These are phyloP conservation scores for Glossophaga mutica DNA, from an alignment of 2,797 vertebrate species.

Conservation along the genomic window DNA sequence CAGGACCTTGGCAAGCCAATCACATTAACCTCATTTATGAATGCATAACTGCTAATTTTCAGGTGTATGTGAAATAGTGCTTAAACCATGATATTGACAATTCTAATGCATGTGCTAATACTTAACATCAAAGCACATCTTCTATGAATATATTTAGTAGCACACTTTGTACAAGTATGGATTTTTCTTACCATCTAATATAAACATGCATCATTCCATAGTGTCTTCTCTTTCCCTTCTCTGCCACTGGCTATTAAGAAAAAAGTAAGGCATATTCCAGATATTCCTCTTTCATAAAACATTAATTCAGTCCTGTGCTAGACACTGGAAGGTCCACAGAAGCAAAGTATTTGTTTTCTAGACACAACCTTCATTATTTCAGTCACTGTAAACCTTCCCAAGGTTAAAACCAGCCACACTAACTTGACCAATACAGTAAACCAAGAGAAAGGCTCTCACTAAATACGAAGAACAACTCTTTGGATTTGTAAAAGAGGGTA, in stretches of 20 bases:
- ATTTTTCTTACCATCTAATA: neutral
- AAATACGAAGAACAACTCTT: neutral
- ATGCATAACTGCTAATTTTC: neutral
- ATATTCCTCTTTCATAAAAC: neutral
- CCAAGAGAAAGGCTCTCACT: neutral
- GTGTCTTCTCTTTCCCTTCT: neutral
- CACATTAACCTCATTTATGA: neutral
- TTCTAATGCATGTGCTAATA: neutral
- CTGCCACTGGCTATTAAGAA: neutral
- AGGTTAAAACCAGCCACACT: neutral
- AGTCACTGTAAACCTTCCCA: neutral
- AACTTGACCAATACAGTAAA: neutral
- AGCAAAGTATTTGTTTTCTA: neutral
- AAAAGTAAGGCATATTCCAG: neutral
- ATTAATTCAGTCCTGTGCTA: neutral
- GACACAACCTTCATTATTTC: neutral
- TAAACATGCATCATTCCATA: neutral
- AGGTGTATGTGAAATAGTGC: neutral
- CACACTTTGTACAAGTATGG: neutral
- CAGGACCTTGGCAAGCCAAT: neutral
- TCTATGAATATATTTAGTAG: neutral
- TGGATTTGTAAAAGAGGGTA: neutral
- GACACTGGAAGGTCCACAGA: neutral
- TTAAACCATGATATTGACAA: neutral
- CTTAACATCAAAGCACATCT: neutral